Evolutionary conservation across 2,113 vertebrate genomes (phyloP), one percentile per base, ranked within the genome.

Genomic region (Lepisosteus oculatus): DNA sequence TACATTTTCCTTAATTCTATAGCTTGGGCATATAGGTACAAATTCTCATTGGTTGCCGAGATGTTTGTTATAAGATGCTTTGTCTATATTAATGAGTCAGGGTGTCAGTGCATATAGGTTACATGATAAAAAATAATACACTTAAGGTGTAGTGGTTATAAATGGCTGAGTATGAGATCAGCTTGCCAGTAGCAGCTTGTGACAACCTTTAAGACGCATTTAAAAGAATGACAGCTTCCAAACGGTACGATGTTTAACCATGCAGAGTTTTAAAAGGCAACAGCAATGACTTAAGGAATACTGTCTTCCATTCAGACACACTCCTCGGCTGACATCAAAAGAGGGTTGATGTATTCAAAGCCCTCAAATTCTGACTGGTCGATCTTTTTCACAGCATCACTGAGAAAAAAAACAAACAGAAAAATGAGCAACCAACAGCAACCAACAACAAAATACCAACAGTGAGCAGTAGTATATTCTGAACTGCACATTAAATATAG

Each of bases 291-390:
- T 72, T 74, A 65, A 67, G 64, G 73, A 11, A n/a, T 2, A 59
- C 29, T 29, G 29, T 29, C 29, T 29, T 59, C 44, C 73, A 44
- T 61, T 98, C 91, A 99, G 89, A 99, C 97, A 76, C 96, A 98
- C 88, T 99, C 97, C 86, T 99, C 97, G 3, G 97, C 97, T 4
- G 97, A 99, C 97, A 99, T 99, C 88, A 99, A 79, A 56, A 99
- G 95, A 56, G 97, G 97, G 86, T 99, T 99, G 89, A 99, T 99
- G 83, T 99, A 99, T 88, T 99, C 97, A 65, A 99, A 99, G 15
- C 97, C 97, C 92, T 99, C 97, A 78, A 99, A 99, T 86, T 99
- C 97, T 57, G 97, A 98, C 85, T 99, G 97, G 85, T 99, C 97
- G 69, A 99, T 99, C 92, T 99, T 99, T 91, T 93, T 96, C 72